phyloP scores from a whole-genome alignment of 1,140 invertebrate genomes.

The Zaprionus ghesquierei region DNA sequence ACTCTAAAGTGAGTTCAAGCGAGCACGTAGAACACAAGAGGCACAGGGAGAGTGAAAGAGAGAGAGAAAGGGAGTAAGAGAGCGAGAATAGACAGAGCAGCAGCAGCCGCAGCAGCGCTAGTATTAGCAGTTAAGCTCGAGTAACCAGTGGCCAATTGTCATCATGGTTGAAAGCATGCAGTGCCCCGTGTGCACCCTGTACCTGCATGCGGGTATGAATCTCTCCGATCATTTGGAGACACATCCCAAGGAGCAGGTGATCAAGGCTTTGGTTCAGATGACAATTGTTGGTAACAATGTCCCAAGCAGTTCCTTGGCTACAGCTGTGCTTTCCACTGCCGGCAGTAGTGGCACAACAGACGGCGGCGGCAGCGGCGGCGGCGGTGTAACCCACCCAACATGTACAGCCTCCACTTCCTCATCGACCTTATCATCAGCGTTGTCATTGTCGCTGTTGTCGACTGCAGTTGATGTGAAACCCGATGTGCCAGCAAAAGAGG shows the following conservation, averaged over 20 bases:
- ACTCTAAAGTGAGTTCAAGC: constrained; percentile 48
- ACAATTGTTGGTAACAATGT: constrained; percentile 61
- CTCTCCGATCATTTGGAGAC: constrained; percentile 90
- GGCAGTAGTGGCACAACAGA: constrained; percentile 4
- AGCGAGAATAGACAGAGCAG: constrained; percentile 1
- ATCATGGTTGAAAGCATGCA: constrained; percentile 84
- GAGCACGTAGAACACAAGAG: constrained; percentile 10
- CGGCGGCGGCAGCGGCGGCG: background rate
- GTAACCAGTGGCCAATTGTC: constrained; percentile 19
- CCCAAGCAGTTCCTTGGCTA: constrained; percentile 49
- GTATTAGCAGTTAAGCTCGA: constrained; percentile 16
- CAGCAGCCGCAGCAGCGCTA: background rate
- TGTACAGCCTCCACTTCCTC: background rate
- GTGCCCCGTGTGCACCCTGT: constrained; percentile 93
- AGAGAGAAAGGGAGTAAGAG: background rate
- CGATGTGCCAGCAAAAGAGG: constrained; percentile 37
- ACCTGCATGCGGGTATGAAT: constrained; percentile 90
- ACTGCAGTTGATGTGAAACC: constrained; percentile 52
- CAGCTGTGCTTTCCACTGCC: constrained; percentile 48
- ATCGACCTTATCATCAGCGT: background rate
- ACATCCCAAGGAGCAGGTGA: constrained; percentile 93
- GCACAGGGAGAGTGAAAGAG: constrained; percentile 8
- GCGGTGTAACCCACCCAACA: background rate
- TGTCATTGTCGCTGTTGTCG: background rate
- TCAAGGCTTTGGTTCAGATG: constrained; percentile 88